A percentile compares a stretch with the other conserved stretches of the same genome.
Evolutionary conservation across 2,797 vertebrate genomes (phyloP).

Genomic region (Echiichthys vipera): DNA sequence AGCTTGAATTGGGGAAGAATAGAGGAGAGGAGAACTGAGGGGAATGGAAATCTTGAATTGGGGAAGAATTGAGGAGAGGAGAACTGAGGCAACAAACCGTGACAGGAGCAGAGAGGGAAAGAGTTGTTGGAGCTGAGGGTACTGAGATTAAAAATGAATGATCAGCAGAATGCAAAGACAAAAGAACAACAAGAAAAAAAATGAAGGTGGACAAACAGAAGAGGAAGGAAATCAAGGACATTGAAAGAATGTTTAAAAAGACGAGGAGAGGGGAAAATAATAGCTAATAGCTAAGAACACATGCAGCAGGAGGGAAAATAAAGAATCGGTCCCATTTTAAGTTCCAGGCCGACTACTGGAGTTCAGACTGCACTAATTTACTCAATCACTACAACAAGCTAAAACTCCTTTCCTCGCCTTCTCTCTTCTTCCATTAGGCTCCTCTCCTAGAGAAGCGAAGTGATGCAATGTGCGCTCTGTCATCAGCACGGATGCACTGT

Average conservation of each 20-base stretch:
- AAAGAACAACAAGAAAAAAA: neutral
- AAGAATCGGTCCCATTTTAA: conserved; percentile 6
- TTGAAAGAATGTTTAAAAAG: neutral
- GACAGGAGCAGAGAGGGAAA: neutral
- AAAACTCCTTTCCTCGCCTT: neutral
- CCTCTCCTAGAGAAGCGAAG: neutral
- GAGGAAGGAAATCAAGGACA: neutral
- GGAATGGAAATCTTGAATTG: neutral
- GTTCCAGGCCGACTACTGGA: conserved; percentile 4
- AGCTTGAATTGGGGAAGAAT: too few species aligned
- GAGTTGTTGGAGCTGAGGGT: neutral
- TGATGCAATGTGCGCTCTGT: neutral
- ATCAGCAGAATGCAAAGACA: neutral
- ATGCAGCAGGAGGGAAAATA: neutral
- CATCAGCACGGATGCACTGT: neutral
- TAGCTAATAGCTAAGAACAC: neutral
- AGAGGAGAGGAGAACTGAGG: too few species aligned
- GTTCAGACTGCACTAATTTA: conserved; percentile 4
- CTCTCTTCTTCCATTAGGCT: neutral
- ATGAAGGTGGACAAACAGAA: neutral
- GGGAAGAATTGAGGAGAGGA: neutral
- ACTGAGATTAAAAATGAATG: neutral
- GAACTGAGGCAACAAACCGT: neutral
- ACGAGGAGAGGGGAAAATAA: neutral
- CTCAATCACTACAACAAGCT: conserved; percentile 6